Base-by-base conservation (phyloP, 2,797 vertebrate species). In the Saxicola maurus region DNA sequence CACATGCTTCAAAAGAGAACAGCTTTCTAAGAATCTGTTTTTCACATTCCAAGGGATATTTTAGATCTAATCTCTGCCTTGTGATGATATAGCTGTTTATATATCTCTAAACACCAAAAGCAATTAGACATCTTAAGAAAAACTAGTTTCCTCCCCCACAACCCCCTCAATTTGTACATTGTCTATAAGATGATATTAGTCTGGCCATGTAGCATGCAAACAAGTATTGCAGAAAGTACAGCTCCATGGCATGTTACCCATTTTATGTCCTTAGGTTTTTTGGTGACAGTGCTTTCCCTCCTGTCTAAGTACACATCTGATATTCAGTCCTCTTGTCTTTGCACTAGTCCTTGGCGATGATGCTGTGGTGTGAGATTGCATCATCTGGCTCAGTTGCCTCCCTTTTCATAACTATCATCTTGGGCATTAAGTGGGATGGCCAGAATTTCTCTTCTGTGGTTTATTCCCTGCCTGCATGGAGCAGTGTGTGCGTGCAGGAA, bases 21-120 rank as follows among this genome's bases (percentile, higher is more conserved):
- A 38, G 33, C 51, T 89, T 77, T 92, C 61, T 65, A 55, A 71
- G 57, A 91, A 91, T 65, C 17, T 88, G 28, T 21, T 92, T 81
- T 74, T 79, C 52, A 51, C 61, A 52, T 89, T 93, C 68, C 81
- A 72, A 35, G 24, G 24, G 56, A 55, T 86, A 62, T 68, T 86
- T 90, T 55, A 68, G 51, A 45, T 87, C 42, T 77, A 59, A 68
- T 91, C 46, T 91, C 25, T 91, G n/a, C 48, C 31, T 77, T 1
- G 1, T 56, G 59, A 21, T 83, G 48, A 49, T 92, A 30, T 0
- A 56, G 43, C 55, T 90, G 65, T 78, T 92, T 91, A 43, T 92
- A 40, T 78, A 86, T 90, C 40, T 85, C 30, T 24, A 86, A 65
- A 68, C n/a, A 74, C 40, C 33, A 45, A 45, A 94, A 78, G 24